Percentiles rank a stretch among this genome's conserved stretches.
Conservation (phyloP, 2,797 vertebrate species). For the Schizopygopsis malacanthus region DNA sequence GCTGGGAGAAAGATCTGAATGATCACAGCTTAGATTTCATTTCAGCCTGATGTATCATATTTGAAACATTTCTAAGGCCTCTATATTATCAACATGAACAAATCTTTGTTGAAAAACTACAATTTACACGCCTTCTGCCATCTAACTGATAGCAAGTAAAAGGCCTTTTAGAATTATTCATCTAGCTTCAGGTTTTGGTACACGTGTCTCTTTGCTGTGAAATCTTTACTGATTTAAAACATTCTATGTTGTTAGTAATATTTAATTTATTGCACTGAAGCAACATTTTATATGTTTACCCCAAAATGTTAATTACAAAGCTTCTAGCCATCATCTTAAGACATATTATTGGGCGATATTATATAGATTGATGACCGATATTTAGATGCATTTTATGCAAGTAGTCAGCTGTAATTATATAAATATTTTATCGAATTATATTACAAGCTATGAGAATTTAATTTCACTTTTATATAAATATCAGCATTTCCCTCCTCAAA, state of each 20-base stretch:
- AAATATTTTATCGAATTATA: no score
- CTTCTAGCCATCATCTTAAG: background rate
- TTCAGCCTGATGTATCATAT: background rate
- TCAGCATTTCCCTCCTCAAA: background rate
- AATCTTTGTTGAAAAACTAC: background rate
- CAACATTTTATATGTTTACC: background rate
- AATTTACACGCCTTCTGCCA: background rate
- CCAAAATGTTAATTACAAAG: background rate
- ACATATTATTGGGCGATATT: background rate
- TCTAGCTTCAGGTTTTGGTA: background rate
- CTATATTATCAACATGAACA: background rate
- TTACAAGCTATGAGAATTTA: background rate
- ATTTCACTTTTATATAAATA: background rate
- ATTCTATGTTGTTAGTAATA: background rate
- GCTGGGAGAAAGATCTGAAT: background rate
- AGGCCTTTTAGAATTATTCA: background rate
- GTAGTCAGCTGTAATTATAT: background rate
- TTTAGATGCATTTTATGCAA: background rate
- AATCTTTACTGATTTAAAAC: background rate
- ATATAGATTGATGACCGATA: background rate
- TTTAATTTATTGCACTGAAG: background rate
- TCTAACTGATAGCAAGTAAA: background rate
- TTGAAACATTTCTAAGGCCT: no score
- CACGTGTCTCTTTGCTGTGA: background rate
- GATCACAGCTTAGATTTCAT: constrained; percentile 1